Base-by-base conservation (phyloP, 30 jellyfish, hydroid and myxozoan species). In the Sanderia malayensis region DNA sequence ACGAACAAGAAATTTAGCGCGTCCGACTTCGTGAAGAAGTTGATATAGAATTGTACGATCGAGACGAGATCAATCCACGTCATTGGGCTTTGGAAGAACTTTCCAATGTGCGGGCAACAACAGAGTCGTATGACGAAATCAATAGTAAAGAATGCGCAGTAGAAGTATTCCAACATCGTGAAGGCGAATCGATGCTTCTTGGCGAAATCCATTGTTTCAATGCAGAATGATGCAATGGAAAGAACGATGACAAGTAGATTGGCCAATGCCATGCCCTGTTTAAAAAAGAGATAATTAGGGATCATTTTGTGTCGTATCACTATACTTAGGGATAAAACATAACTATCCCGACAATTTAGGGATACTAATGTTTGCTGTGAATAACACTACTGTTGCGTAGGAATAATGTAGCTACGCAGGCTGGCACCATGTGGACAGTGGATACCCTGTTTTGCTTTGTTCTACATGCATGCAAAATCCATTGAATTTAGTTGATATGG, bases 21-120 rank as follows among this genome's bases (percentile, higher is more conserved):
- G 18, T 85, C 28, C 28, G 95, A 82, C 29, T 82, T 32, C 2
- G 94, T 82, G 29, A 81, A 74, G 81, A 92, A 92, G 76, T 83
- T 78, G 24, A 92, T 84, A 67, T 92, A 92, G 55, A 92, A 92
- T 53, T 92, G 98, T 1, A 75, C 67, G 18, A 93, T 92, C 19
- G 98, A 92, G 17, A 83, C 83, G 10, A 92, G 74, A 44, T 92
- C 98, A 26, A 92, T 85, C 95, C 95, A 92, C 0, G 98, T 78
- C 94, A 81, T 71, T 27, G 79, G 77, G 24, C 95, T 63, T 25
- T 65, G 74, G 80, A 92, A 83, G 70, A 84, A 92, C 28, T 67
- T 76, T 70, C 64, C 71, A 46, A 67, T 45, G 31, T 82, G 58
- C 0, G 98, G 96, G 27, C 98, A 92, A 62, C 98, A 92, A 22